Percentiles rank a stretch among this genome's conserved stretches.
phyloP scores from a whole-genome alignment of 2,888 invertebrate species.

The Agrochola macilenta region DNA sequence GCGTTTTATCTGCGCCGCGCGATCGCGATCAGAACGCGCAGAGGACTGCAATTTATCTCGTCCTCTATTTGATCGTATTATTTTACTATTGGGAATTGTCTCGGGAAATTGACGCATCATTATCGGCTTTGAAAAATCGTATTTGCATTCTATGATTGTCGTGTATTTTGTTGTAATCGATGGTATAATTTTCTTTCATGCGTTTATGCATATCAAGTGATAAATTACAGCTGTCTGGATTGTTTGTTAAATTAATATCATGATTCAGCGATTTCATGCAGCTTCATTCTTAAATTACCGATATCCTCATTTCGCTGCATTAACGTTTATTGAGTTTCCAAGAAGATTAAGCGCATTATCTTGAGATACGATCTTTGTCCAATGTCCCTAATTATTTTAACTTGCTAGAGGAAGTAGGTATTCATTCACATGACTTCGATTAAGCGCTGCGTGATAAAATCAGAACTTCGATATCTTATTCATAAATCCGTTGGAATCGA shows the following conservation, averaged over 20 bases:
- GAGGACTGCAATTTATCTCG: constrained; percentile 83
- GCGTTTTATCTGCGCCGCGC: constrained; percentile 81
- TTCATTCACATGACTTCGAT: constrained; percentile 68
- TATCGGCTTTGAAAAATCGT: constrained; percentile 65
- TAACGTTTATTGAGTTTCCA: constrained; percentile 61
- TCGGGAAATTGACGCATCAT: constrained; percentile 75
- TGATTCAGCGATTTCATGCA: constrained; percentile 54
- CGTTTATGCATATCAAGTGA: constrained; percentile 26
- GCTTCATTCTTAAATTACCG: constrained; percentile 56
- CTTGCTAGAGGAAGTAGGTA: constrained; percentile 61
- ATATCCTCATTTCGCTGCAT: constrained; percentile 65
- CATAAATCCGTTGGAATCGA: constrained; percentile 84
- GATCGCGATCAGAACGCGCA: constrained; percentile 77
- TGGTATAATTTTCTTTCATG: constrained; percentile 14
- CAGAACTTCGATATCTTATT: constrained; percentile 81
- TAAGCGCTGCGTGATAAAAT: constrained; percentile 80
- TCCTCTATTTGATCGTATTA: constrained; percentile 81
- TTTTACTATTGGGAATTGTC: constrained; percentile 84
- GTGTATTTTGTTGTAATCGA: constrained; percentile 35
- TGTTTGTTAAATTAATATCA: constrained; percentile 40
- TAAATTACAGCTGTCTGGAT: constrained; percentile 15
- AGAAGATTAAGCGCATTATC: constrained; percentile 58
- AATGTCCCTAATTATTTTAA: constrained; percentile 58
- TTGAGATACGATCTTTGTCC: constrained; percentile 49
- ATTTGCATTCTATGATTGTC: constrained; percentile 62